These are phyloP conservation scores for Siniperca obscura DNA, from an alignment of 2,797 vertebrate species.

Conservation along the genomic window DNA sequence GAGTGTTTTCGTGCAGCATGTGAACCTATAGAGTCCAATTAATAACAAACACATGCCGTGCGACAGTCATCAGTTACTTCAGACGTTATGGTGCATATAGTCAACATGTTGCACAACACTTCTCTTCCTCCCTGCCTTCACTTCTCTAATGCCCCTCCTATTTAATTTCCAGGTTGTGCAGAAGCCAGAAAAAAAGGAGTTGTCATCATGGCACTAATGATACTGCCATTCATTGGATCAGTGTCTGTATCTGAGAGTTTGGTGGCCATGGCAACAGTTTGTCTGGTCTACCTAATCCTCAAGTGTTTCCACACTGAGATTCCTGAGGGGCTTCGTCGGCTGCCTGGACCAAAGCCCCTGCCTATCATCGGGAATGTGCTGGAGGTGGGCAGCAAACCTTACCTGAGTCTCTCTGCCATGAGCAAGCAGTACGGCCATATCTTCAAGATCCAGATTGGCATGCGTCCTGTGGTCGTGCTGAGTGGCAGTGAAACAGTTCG, in stretches of 20 bases:
- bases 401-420: conserved; percentile 87
- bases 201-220: conserved; percentile 79
- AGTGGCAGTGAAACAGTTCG: conserved; percentile 86
- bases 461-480: conserved; percentile 90
- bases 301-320: conserved; percentile 70
- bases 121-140: conserved; percentile 48
- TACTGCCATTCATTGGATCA: conserved; percentile 78
- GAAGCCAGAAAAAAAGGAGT: conserved; percentile 46
- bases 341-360: conserved; percentile 88
- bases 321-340: conserved; percentile 85
- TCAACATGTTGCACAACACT: conserved; percentile 67
- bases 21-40: conserved; percentile 1
- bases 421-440: conserved; percentile 88
- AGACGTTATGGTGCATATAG: conserved; percentile 38
- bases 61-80: conserved; percentile 10
- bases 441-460: conserved; percentile 90
- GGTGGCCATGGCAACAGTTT: conserved; percentile 77
- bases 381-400: conserved; percentile 85
- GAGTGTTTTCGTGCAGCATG: neutral
- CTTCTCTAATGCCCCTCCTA: conserved; percentile 59
- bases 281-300: conserved; percentile 83
- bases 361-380: conserved; percentile 91
- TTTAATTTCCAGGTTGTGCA: conserved; percentile 75
- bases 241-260: conserved; percentile 85
- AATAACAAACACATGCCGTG: neutral